Base-by-base conservation (phyloP, 2,888 invertebrate species). In the Ectropis crepuscularia region DNA sequence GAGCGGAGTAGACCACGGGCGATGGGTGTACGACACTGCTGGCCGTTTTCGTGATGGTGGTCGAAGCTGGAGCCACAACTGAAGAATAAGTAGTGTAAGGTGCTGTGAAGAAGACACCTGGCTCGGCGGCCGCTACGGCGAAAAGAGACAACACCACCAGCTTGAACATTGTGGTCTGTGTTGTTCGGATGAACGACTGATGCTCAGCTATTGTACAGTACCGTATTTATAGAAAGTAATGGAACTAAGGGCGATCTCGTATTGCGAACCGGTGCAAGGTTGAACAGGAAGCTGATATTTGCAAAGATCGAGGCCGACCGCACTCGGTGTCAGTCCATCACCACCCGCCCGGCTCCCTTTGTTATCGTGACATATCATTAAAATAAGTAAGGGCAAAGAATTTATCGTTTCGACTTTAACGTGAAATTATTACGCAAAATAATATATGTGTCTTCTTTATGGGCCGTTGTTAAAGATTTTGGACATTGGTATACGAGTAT, bases 81-180 rank as follows among this genome's bases (percentile, higher is more conserved):
- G 84, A 79, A 61, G 86, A 83, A 59, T 67, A 70, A 6, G 78
- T 58, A 59, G 83, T 68, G 6, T 82, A 83, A 10, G 81, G 68
- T 38, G 76, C 67, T 53, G 70, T 74, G 8, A 72, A 49, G 48
- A 71, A 50, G 42, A 70, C 57, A 28, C 80, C 73, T 7, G 89
- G 89, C 69, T 87, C 82, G 71, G 94, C 95, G 60, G 87, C 81
- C 72, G 87, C 94, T 74, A 92, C 87, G 74, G 94, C 94, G 77
- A 95, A 79, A 77, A 95, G 86, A 86, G 90, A 94, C 93, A 95
- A 93, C 82, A 94, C 94, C 88, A 94, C 93, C 89, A 90, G 76
- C 78, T 90, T 92, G 79, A 83, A 90, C 91, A 93, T 93, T 78
- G 82, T 91, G 85, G 85, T 88, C 82, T 90, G 86, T 87, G 89